Base-by-base conservation (phyloP, 2,888 invertebrate species). In the Rhodophaea formosa region DNA sequence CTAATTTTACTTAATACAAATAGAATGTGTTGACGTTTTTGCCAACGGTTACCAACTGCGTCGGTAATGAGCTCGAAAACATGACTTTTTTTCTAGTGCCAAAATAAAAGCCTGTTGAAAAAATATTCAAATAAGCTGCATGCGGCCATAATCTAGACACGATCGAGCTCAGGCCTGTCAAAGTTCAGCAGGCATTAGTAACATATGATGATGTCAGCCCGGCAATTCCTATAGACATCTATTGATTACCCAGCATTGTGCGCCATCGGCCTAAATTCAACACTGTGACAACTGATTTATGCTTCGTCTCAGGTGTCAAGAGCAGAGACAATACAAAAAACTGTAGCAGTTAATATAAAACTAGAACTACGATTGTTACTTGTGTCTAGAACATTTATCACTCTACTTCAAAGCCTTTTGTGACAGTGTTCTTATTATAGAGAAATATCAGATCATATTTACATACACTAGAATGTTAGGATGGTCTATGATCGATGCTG, bases 211-310 rank as follows among this genome's bases (percentile, higher is more conserved):
- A 86, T 81, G 82, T 84, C 84, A 87, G 79, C 63, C 29, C 32
- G 42, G 53, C 63, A 62, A 71, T 72, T 70, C 71, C 74, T 73
- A 72, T 71, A 76, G 80, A 83, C 80, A 68, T 78, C 79, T 79
- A 84, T 82, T 82, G 83, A 86, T 86, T 72, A 76, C 74, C 71
- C 65, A 69, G 74, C 77, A 80, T 82, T 82, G 81, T 83, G 75
- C 72, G 73, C 70, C 72, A 74, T 75, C 79, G 76, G 74, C 78
- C 82, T 74, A 79, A 76, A 82, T 82, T 79, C 75, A 75, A 76
- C 75, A 76, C 78, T 76, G 76, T 86, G 88, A 89, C 88, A 89
- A 79, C 84, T 88, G 88, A 89, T 88, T 88, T 86, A 90, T 89
- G 73, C 71, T 71, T 65, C 64, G 71, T 71, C 82, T 82, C 86